A percentile compares a stretch with the other conserved stretches of the same genome.
These are phyloP conservation scores for Stratiomys singularior DNA, from an alignment of 2,888 invertebrate genomes.

Conservation along the genomic window DNA sequence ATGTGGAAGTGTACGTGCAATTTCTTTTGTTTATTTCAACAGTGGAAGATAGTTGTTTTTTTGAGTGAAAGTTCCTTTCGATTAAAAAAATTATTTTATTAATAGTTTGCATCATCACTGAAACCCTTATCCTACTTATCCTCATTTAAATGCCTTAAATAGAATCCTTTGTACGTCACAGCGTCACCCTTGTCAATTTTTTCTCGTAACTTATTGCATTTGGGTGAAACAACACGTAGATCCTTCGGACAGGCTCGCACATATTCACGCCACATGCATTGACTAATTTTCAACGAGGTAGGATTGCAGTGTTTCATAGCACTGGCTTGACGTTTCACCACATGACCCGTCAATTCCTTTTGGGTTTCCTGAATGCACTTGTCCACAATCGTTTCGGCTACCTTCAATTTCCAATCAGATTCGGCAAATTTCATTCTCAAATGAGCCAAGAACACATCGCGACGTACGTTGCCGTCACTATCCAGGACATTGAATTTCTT, in stretches of 20 bases:
- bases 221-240: conserved; percentile 53
- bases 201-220: conserved; percentile 56
- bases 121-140: conserved; percentile 10
- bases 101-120: background rate
- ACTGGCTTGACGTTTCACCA: conserved; percentile 36
- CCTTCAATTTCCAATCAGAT: conserved; percentile 53
- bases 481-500: conserved; percentile 54
- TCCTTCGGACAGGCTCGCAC: conserved; percentile 56
- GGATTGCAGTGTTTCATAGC: conserved; percentile 53
- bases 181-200: conserved; percentile 53
- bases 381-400: conserved; percentile 54
- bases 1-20: background rate
- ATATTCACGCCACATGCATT: conserved; percentile 56
- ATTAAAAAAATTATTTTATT: background rate
- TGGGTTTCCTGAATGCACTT: conserved; percentile 54
- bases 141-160: conserved; percentile 41
- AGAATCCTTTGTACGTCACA: conserved; percentile 27
- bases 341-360: conserved; percentile 27
- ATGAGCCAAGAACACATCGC: conserved; percentile 52
- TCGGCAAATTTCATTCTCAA: conserved; percentile 52
- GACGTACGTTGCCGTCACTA: conserved; percentile 54
- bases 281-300: conserved; percentile 53
- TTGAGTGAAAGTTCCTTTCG: no score
- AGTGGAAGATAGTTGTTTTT: background rate
- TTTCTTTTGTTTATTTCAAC: background rate